A percentile compares a stretch with the other conserved stretches of the same genome.
phyloP scores from a whole-genome alignment of 1,140 invertebrate genomes.

The Hylaeus volcanicus region DNA sequence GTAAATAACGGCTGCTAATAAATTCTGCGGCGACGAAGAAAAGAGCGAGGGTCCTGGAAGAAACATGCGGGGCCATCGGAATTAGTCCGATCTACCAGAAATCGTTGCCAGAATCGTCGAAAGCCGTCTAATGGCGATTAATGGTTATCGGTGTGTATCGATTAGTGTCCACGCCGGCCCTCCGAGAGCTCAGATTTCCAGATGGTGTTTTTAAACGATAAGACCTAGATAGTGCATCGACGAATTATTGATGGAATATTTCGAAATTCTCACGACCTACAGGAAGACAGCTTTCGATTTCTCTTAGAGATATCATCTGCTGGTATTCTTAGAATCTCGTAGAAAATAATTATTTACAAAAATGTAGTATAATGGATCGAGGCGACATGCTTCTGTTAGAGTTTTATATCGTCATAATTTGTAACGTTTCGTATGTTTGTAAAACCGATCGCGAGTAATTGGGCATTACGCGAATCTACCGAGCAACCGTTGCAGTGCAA shows the following conservation, averaged over 20 bases:
- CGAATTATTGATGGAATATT: constrained; percentile 42
- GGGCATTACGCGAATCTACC: constrained; percentile 26
- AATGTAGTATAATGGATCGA: too few species aligned
- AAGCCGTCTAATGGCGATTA: constrained; percentile 28
- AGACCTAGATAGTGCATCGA: constrained; percentile 10
- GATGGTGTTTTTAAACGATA: constrained; percentile 36
- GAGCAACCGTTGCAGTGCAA: constrained; percentile 34
- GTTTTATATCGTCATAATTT: too few species aligned
- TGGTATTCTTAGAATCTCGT: too few species aligned
- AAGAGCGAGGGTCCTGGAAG: constrained; percentile 7
- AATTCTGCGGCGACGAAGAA: constrained; percentile 46
- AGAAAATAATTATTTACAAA: too few species aligned
- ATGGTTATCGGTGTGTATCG: constrained; percentile 26
- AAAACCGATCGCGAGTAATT: too few species aligned
- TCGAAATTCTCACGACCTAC: constrained; percentile 39
- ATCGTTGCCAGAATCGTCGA: constrained; percentile 32
- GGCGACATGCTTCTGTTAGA: too few species aligned
- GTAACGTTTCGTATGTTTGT: too few species aligned
- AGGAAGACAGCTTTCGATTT: neutral
- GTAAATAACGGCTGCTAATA: constrained; percentile 57
- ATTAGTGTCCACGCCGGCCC: neutral
- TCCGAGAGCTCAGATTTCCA: constrained; percentile 35
- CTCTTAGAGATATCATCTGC: too few species aligned
- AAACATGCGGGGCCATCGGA: constrained; percentile 12
- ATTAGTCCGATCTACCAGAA: constrained; percentile 5